Evolutionary conservation across 2,113 vertebrate genomes (phyloP).

Genomic region (Cercopithecus mona): DNA sequence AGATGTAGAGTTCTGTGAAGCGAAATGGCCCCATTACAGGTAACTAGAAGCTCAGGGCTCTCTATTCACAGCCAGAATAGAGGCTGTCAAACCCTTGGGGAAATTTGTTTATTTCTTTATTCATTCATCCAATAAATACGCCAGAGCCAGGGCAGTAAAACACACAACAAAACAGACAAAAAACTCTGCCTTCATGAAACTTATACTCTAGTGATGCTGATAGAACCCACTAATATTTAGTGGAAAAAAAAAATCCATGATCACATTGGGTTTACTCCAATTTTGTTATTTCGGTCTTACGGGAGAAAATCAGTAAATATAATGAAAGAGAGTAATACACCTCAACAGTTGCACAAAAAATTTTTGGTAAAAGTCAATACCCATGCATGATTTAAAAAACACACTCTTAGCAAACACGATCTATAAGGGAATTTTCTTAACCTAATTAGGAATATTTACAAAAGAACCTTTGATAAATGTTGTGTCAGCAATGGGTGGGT

Average conservation of each 20-base stretch:
- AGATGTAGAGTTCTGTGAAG: not conserved
- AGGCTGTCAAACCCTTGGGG: not conserved
- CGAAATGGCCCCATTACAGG: not conserved
- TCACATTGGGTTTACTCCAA: not conserved
- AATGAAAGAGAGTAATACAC: not conserved
- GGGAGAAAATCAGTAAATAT: not conserved
- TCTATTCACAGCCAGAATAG: not conserved
- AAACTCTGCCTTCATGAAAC: not conserved
- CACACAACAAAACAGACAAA: not conserved
- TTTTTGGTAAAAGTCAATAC: not conserved
- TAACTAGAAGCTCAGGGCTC: not conserved
- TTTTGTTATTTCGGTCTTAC: not conserved
- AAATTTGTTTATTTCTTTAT: not conserved
- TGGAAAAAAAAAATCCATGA: not conserved
- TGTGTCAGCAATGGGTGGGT: too few relatives aligned
- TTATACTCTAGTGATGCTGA: not conserved
- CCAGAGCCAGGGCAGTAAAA: not conserved
- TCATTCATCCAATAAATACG: not conserved
- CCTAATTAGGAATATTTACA: not conserved
- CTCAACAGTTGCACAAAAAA: not conserved
- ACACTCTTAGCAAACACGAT: not conserved
- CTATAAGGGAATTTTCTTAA: not conserved
- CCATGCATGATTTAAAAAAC: not conserved
- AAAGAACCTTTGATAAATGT: not conserved
- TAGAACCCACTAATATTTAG: not conserved